Evolutionary conservation across 2,888 invertebrate species (phyloP), one percentile per base, ranked within the genome.

Genomic region (Mythimna pallens): DNA sequence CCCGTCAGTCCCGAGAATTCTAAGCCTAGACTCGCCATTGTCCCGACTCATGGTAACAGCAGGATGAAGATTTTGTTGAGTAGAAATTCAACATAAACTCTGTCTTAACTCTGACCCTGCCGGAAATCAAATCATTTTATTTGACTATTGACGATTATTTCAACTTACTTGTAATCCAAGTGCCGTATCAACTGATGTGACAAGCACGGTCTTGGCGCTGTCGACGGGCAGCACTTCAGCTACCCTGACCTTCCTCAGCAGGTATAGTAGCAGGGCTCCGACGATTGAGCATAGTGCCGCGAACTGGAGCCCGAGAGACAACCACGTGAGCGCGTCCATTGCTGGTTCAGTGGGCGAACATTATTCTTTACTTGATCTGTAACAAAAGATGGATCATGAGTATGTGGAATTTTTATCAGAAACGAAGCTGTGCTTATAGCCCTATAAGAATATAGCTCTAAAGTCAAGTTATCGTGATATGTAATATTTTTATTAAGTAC

Each of bases 241-340:
- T 64, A 97, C 96, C 85, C 97, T 97, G 76, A 98, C 98, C 93
- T 98, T 98, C 92, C 98, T 97, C 85, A 98, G 95, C 84, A 98
- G 94, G 90, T 98, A 98, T 85, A 98, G 95, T 82, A 98, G 96
- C 85, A 98, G 96, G 47, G 98, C 98, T n/a, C 98, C 98, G 59
- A 98, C 98, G 87, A 98, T 98, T 77, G 98, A 98, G 94, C 98
- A 98, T 65, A 98, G 96, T 40, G 98, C 98, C 80, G 98, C 97
- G 87, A 98, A 96, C 94, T 98, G 98, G 89, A 98, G 97, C 87
- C 98, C 98, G 92, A 98, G 96, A 52, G 98, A 97, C 90, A 98
- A 94, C 94, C 98, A 98, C 88, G 98, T 98, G 90, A 98, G 97
- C 89, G 98, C 97, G 92, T 98, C 98, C 98, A 98, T 98, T 77